Evolutionary conservation across 2,113 vertebrate species (phyloP), one percentile per base, ranked within the genome.

Genomic region (Aspiorhynchus laticeps): DNA sequence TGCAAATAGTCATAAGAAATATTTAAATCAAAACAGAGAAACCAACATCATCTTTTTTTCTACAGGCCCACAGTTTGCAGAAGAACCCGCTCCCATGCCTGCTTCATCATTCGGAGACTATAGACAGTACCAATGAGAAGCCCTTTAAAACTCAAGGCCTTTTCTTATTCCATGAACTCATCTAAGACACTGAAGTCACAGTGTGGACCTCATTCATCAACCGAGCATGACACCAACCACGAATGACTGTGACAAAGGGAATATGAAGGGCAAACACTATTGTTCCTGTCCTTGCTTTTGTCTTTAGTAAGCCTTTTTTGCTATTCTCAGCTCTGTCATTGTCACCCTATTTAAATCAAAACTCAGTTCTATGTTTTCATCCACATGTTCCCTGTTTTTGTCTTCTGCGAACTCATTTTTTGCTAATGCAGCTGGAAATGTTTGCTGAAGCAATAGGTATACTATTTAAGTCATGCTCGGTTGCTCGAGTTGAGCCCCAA

Each of bases 51-150:
- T 69, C 38, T 51, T 4, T 85, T 85, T 84, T 41, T 12, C 41
- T 53, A 0, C 91, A 98, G 97, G 96, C 9, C 97, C 97, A 73
- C 96, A 96, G 90, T 95, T 97, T 89, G 90, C 94, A 7, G 97
- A 98, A 5, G 97, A 98, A 83, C 93, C 96, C 3, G 93, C 93
- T 26, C 90, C 94, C 46, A 88, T 97, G 90, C 93, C 95, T 15
- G 61, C 92, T 17, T 90, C 97, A 21, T 93, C 96, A 0, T 98
- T 98, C 31, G 95, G 96, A 0, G 96, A 98, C 91, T 97, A 97
- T 89, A 93, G 96, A 38, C 97, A 98, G 63, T 98, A 96, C 89
- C 97, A 98, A 87, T 98, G 96, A 97, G 84, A 89, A 86, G 88
- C 74, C 21, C 11, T 56, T 87, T 86, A 46, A 78, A 71, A 85